phyloP scores from a whole-genome alignment of 1,140 invertebrate genomes.

The Meloidogyne exigua region DNA sequence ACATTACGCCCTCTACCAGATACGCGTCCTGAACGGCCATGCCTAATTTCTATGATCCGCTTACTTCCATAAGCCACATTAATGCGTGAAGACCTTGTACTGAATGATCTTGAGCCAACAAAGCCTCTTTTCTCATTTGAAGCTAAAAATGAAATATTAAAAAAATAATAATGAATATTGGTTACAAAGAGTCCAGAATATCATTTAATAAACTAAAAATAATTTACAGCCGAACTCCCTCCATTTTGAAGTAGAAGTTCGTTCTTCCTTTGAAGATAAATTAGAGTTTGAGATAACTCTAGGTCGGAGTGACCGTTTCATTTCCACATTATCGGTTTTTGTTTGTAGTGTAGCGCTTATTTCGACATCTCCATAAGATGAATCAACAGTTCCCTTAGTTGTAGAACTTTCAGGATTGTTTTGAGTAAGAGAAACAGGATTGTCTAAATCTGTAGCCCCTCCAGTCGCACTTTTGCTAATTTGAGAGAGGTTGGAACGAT shows the following conservation, averaged over 20 bases:
- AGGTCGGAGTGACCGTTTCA: neutral
- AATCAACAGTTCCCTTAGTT: neutral
- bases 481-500: slow-evolving; percentile 26
- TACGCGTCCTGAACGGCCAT: neutral
- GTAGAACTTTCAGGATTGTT: neutral
- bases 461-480: slow-evolving; percentile 5
- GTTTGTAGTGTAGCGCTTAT: neutral
- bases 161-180: too few species aligned
- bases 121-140: neutral
- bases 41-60: neutral
- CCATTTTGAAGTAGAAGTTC: neutral
- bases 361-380: neutral
- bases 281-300: neutral
- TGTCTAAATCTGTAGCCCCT: neutral
- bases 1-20: neutral
- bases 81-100: neutral
- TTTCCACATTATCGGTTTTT: neutral
- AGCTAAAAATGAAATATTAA: neutral
- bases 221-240: neutral
- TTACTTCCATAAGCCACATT: neutral
- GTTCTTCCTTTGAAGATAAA: neutral
- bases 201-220: neutral
- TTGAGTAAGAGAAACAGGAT: neutral
- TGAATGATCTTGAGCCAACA: neutral
- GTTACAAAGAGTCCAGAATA: too few species aligned